Evolutionary conservation across 2,113 vertebrate species (phyloP), one percentile per base, ranked within the genome.

Genomic region (Grammomys surdaster): DNA sequence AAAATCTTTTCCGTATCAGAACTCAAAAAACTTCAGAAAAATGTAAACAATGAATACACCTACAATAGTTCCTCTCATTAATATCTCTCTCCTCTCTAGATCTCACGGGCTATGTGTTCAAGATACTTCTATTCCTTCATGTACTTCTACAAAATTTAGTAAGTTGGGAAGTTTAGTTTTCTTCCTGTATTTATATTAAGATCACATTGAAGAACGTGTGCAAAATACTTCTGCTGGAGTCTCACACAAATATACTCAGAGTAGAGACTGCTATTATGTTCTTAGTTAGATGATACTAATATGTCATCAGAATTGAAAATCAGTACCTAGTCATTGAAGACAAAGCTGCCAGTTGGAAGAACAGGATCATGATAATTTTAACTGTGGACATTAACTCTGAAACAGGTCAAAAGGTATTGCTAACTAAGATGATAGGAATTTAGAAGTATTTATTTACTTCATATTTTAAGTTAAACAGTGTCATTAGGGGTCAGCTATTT

Each of bases 381-480:
- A 93, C 46, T 76, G 48, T 85, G 60, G 84, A 80, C 14, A 58
- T 93, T 78, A 90, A 81, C 82, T 89, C 60, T 31, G 58, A 60
- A 76, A 80, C 48, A 56, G 40, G 40, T 63, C 60, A 77, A 40
- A 77, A 51, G 5, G 14, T 48, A n/a, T 51, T 85, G 5, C 77
- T 93, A 63, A 54, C 48, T 87, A 48, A 91, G 88, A 87, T 87
- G 48, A 87, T 69, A 85, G 17, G n/a, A 48, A 40, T 75, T 65
- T 80, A 92, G 77, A 65, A 73, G 0, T n/a, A 60, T 73, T 93
- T 88, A 85, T 93, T 92, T 93, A 88, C 20, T 33, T 51, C 91
- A 43, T 43, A 73, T 95, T 95, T 90, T 80, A 75, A 95, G 73
- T 88, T 77, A 76, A 95, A 80, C 16, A 24, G 6, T 81, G 24